Evolutionary conservation across 2,888 invertebrate species (phyloP), one percentile per base, ranked within the genome.

Genomic region (Tribolium freemani): DNA sequence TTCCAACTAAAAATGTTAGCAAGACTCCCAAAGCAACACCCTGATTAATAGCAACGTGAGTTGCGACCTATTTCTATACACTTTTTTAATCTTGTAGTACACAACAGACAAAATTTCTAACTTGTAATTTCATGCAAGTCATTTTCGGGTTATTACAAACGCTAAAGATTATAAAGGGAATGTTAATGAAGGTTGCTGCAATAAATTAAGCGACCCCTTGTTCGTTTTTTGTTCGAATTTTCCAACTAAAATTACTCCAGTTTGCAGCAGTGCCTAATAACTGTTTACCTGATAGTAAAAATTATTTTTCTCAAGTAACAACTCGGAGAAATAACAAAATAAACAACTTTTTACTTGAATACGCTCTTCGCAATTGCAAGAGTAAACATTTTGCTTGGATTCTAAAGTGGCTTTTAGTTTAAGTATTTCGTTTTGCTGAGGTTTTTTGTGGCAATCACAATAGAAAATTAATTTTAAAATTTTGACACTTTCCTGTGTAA

Each of bases 161-260:
- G 9, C 58, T 57, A 8, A 30, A 11, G 6, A 13, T 57, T 57
- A n/a, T 57, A 44, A 58, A 13, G 31, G 46, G 45, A n/a, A 38
- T 58, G 45, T 58, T 58, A 58, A 58, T 58, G 58, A 58, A 26
- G 58, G 58, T 58, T 45, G 11, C 58, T 11, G 13, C 58, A 45
- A 58, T 58, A 58, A 45, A 58, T 58, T 58, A 58, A 44, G 44
- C 31, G 10, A 45, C 20, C 46, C 58, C 58, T 46, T 58, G 58
- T 58, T 45, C 46, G 20, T 46, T 58, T 58, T 58, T 58, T 58
- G 58, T 46, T 45, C 58, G 38, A 44, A 16, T 26, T 20, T 31
- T 56, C 31, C 31, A 56, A 56, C 31, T 56, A 38, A 56, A 38
- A 9, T 56, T 31, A 8, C n/a, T 38, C n/a, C 38, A 38, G 38